A percentile compares a stretch with the other conserved stretches of the same genome.
These are phyloP conservation scores for Falco rusticolus DNA, from an alignment of 2,797 vertebrate genomes.

Conservation along the genomic window DNA sequence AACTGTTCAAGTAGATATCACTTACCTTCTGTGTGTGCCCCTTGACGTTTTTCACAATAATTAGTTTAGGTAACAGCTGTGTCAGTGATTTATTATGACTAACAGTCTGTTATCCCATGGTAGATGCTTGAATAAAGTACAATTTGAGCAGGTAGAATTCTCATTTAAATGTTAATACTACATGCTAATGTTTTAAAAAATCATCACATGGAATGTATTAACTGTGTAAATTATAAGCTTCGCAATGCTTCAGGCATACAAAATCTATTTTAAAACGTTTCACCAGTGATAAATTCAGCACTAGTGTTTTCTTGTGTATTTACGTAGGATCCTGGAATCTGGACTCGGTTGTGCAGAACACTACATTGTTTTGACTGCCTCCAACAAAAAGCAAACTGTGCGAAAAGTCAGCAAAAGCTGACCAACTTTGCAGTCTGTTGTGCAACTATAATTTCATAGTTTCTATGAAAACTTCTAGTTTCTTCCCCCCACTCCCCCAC, in stretches of 20 bases:
- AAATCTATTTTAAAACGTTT: neutral
- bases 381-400: neutral
- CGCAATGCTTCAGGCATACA: neutral
- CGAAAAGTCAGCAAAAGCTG: neutral
- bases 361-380: neutral
- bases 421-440: neutral
- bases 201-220: neutral
- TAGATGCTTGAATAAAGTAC: neutral
- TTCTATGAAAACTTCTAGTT: neutral
- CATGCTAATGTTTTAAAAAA: neutral
- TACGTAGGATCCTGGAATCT: neutral
- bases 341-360: neutral
- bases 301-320: neutral
- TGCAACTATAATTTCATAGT: neutral
- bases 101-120: neutral
- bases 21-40: neutral
- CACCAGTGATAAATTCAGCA: neutral
- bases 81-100: neutral
- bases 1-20: neutral
- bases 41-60: neutral
- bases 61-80: neutral
- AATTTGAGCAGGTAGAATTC: neutral
- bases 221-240: neutral
- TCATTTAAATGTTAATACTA: neutral
- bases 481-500: accelerated